These are phyloP conservation scores for Tragopan temminckii DNA, from an alignment of 2,797 vertebrate species.

Conservation along the genomic window DNA sequence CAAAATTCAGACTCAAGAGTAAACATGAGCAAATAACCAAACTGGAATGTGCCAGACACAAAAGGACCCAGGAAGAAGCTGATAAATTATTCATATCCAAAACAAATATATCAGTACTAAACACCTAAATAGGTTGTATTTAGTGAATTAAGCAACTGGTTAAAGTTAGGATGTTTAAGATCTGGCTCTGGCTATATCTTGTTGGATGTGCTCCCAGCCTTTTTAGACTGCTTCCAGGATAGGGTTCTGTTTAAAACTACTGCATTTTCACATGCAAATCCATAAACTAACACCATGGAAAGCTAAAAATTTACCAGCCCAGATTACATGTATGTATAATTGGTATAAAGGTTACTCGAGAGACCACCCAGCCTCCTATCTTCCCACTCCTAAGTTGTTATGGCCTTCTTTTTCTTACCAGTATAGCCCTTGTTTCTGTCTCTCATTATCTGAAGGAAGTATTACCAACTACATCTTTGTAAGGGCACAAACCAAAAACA, in stretches of 20 bases:
- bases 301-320: background rate
- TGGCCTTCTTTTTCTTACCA: background rate
- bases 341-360: background rate
- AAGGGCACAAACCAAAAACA: background rate
- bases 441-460: background rate
- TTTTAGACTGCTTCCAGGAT: background rate
- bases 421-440: background rate
- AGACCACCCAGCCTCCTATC: background rate
- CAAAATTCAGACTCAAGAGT: background rate
- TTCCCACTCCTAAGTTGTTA: background rate
- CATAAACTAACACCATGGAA: background rate
- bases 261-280: background rate
- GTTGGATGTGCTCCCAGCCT: background rate
- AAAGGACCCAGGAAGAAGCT: background rate
- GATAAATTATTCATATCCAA: background rate
- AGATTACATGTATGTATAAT: background rate
- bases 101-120: background rate
- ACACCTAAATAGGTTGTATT: background rate
- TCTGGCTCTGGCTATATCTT: background rate
- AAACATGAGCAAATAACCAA: background rate
- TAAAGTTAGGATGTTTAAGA: background rate
- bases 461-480: background rate
- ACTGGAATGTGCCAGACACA: background rate
- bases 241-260: background rate
- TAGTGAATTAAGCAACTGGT: background rate